phyloP scores from a whole-genome alignment of 2,888 invertebrate genomes.

The Rhagonycha fulva region DNA sequence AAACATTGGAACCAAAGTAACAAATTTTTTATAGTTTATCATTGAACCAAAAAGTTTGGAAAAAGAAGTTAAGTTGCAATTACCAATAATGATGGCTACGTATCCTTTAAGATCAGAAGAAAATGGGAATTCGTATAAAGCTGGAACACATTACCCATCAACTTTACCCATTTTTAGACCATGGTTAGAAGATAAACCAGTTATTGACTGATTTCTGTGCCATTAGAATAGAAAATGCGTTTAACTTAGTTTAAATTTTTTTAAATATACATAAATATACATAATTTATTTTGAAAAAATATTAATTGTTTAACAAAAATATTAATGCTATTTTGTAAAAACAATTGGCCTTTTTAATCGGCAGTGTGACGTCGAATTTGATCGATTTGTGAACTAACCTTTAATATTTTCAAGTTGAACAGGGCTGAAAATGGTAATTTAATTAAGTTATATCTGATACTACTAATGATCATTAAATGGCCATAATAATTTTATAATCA shows the following conservation, averaged over 20 bases:
- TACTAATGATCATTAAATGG: background rate
- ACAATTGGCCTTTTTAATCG: background rate
- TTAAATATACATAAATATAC: background rate
- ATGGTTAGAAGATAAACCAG: constrained; percentile 78
- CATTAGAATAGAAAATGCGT: constrained; percentile 10
- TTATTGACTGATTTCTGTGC: constrained; percentile 42
- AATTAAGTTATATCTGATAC: background rate
- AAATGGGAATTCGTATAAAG: constrained; percentile 70
- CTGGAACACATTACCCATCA: constrained; percentile 90
- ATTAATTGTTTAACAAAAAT: background rate
- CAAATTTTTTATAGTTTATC: constrained; percentile 70
- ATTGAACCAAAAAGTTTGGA: constrained; percentile 90
- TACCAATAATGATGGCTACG: constrained; percentile 90
- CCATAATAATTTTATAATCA: background rate
- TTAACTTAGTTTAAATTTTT: constrained; percentile 3
- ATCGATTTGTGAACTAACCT: no score
- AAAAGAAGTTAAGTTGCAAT: constrained; percentile 88
- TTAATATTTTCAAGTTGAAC: background rate
- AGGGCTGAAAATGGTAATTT: background rate
- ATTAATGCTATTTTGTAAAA: background rate
- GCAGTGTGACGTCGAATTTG: background rate
- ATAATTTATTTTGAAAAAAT: background rate
- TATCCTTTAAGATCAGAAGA: constrained; percentile 79
- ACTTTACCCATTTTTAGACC: constrained; percentile 90
- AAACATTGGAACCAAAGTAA: background rate